Evolutionary conservation across 2,113 vertebrate genomes (phyloP).

Genomic region (Micromys minutus): DNA sequence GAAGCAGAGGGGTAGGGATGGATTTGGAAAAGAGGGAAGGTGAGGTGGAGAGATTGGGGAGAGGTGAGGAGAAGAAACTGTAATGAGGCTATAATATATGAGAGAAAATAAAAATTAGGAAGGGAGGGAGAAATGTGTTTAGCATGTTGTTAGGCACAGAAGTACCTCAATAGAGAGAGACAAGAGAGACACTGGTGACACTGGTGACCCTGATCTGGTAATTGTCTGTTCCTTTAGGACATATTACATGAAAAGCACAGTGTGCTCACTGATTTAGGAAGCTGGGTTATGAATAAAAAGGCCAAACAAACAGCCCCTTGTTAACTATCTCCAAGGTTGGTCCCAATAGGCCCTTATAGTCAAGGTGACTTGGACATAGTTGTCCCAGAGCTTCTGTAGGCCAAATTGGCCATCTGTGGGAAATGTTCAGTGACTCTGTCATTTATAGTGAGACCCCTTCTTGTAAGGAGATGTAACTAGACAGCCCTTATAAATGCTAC

Average conservation of each 20-base stretch:
- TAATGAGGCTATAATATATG: background rate
- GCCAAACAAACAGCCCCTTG: background rate
- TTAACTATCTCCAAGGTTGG: background rate
- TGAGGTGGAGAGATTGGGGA: background rate
- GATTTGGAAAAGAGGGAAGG: background rate
- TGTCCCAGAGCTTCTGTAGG: background rate
- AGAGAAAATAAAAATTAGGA: background rate
- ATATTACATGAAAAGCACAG: background rate
- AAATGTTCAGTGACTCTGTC: background rate
- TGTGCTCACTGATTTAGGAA: background rate
- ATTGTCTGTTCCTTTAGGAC: background rate
- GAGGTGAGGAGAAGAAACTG: background rate
- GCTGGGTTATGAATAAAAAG: background rate
- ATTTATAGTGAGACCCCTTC: background rate
- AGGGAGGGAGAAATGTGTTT: background rate
- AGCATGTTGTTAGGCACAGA: background rate
- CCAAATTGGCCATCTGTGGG: background rate
- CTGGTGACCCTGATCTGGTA: background rate
- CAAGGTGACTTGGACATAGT: background rate
- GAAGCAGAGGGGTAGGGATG: background rate
- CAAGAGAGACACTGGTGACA: background rate
- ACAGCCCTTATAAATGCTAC: background rate
- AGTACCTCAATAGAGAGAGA: background rate
- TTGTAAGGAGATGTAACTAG: background rate
- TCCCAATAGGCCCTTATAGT: background rate